Evolutionary conservation across 2,888 invertebrate species (phyloP).

Genomic region (Rotaria magnacalcarata): DNA sequence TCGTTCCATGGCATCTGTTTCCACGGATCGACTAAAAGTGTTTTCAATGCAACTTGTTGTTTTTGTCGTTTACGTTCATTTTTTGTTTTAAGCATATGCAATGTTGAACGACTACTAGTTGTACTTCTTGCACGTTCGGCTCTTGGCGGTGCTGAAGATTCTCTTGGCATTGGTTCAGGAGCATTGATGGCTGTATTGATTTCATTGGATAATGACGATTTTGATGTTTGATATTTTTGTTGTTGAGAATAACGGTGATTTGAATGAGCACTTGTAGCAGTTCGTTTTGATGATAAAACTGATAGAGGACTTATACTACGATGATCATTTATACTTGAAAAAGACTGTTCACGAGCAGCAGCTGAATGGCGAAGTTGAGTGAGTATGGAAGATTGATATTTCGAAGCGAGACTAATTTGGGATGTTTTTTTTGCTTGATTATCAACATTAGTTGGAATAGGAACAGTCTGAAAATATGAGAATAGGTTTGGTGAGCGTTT

Average conservation of each 20-base stretch:
- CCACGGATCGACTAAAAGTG: conserved; percentile 2
- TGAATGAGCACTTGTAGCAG: neutral
- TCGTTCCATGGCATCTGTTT: neutral
- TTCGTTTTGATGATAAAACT: neutral
- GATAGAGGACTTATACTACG: neutral
- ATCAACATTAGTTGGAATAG: neutral
- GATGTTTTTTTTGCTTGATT: neutral
- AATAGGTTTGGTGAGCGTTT: too few relatives aligned
- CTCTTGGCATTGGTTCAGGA: neutral
- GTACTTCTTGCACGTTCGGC: neutral
- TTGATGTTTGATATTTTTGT: neutral
- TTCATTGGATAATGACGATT: neutral
- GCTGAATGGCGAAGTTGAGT: conserved; percentile 24
- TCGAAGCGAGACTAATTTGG: neutral
- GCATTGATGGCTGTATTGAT: neutral
- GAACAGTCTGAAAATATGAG: neutral
- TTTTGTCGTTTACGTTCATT: neutral
- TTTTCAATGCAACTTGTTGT: neutral
- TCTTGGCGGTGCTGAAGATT: neutral
- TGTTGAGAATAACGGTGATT: neutral
- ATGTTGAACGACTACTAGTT: neutral
- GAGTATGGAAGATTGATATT: neutral
- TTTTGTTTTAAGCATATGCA: neutral
- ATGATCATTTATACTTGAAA: neutral
- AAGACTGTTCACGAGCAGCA: neutral